These are phyloP conservation scores for Enteromius unitaeniatus DNA, from an alignment of 2,797 vertebrate species.

Conservation along the genomic window DNA sequence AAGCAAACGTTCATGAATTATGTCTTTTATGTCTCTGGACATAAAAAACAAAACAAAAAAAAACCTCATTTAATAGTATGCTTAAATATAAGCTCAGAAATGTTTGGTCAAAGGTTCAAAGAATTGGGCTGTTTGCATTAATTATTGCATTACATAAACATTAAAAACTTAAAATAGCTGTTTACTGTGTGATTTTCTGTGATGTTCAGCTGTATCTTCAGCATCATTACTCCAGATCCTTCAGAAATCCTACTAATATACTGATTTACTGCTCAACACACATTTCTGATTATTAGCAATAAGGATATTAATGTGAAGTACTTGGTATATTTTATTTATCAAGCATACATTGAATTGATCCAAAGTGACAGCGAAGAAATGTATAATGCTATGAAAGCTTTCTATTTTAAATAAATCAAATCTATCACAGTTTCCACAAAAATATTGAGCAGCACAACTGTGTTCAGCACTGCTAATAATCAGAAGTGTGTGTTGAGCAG, in stretches of 20 bases:
- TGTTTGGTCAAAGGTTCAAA: not conserved
- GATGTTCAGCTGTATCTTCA: too few species aligned
- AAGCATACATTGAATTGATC: not conserved
- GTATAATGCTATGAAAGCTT: not conserved
- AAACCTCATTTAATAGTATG: not conserved
- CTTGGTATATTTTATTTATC: not conserved
- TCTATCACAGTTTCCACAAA: not conserved
- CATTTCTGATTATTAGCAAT: not conserved
- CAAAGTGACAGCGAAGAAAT: not conserved
- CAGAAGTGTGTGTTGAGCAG: not conserved
- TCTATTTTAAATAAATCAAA: not conserved
- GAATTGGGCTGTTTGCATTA: not conserved
- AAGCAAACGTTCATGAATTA: not conserved
- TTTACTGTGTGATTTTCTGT: not conserved
- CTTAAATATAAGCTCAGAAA: not conserved
- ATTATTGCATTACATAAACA: not conserved
- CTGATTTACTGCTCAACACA: not conserved
- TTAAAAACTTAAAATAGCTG: not conserved
- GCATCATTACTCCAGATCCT: not conserved
- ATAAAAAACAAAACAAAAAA: too few species aligned
- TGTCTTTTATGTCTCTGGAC: not conserved
- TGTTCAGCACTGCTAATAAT: not conserved
- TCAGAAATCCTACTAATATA: not conserved
- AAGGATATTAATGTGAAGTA: not conserved
- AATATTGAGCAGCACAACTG: not conserved